Evolutionary conservation across 2,797 vertebrate species (phyloP), one percentile per base, ranked within the genome.

Genomic region (Molossus alvarezi): DNA sequence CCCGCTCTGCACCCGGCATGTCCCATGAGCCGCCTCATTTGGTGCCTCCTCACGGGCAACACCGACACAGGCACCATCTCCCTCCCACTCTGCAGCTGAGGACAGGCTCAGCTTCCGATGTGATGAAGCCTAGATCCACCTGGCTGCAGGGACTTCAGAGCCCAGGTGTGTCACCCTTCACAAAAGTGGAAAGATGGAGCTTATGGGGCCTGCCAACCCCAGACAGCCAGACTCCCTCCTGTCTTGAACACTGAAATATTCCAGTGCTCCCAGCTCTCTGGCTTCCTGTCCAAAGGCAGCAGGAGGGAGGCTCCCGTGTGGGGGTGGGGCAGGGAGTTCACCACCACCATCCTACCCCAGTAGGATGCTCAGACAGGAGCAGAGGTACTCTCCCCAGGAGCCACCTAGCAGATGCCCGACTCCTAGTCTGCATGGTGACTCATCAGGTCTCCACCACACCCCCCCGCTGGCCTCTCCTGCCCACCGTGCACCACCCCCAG

Each of bases 401-500:
- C 65, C 48, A 84, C 90, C 9, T 9, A 57, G 84, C 55, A 37
- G 33, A 12, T 33, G 55, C 27, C 64, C n/a, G 23, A 17, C 17
- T 37, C 93, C 41, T 41, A 11, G 33, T 21, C 9, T 41, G 60
- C 13, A 77, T 17, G 1, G 2, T 20, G 29, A 72, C 65, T 55
- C 65, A 6, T 1, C 8, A n/a, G 11, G 25, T 37, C 58, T 29
- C 58, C 5, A 0, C 23, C 60, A 6, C 0, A 4, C 5, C 13
- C 9, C 9, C 37, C 60, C 11, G 4, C 15, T 45, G 2, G 25
- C 89, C 84, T 29, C 62, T 21, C 81, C 15, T 6, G 9, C 27
- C n/a, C 15, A 11, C 75, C 10, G 4, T 5, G 8, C 8, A 13
- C 7, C 33, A 55, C 67, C 25, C 33, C 58, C 4, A 2, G 41